Percentiles rank a stretch among this genome's conserved stretches.
Evolutionary conservation across 2,113 vertebrate genomes (phyloP).

Genomic region (Sigmodon hispidus): DNA sequence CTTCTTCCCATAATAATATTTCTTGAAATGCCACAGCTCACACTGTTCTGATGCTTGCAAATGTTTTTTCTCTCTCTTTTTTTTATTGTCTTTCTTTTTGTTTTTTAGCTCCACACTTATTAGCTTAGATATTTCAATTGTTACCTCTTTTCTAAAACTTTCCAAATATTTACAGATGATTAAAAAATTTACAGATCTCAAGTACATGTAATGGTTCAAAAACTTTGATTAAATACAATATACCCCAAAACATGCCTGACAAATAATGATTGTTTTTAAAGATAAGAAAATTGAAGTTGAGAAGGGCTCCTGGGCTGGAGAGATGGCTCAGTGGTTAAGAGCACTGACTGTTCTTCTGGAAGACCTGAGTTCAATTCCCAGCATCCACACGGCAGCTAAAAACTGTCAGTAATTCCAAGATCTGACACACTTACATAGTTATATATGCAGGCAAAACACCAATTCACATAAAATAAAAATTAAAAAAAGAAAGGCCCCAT

Average conservation of each 20-base stretch:
- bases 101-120: not conserved
- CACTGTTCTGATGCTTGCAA: not conserved
- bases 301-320: not conserved
- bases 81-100: not conserved
- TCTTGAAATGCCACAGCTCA: not conserved
- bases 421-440: no score
- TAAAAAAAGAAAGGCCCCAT: not conserved
- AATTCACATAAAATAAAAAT: no score
- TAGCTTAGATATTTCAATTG: not conserved
- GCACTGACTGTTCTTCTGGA: no score
- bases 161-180: not conserved
- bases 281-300: not conserved
- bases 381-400: no score
- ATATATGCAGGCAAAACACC: no score
- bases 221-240: not conserved
- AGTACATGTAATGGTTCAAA: not conserved
- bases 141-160: not conserved
- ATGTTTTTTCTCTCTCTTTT: not conserved
- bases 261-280: not conserved
- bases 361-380: no score
- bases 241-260: not conserved
- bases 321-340: no score
- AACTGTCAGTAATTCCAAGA: no score
- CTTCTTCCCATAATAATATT: not conserved
- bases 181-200: not conserved